A percentile compares a stretch with the other conserved stretches of the same genome.
These are phyloP conservation scores for Urocolius indicus DNA, from an alignment of 2,113 vertebrate genomes.

Conservation along the genomic window DNA sequence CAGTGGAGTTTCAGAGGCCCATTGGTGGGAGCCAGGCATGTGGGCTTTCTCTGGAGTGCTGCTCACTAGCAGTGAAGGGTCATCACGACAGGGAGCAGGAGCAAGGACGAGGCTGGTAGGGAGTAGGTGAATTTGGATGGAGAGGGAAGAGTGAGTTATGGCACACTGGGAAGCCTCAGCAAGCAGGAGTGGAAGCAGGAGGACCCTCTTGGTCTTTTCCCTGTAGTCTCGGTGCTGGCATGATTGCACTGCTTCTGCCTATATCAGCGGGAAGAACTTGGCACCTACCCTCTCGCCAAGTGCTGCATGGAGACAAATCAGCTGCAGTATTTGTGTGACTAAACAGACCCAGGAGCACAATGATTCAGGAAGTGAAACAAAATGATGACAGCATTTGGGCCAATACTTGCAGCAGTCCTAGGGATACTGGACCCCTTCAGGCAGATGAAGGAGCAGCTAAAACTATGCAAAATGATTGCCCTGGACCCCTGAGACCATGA, in stretches of 20 bases:
- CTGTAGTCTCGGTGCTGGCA: not conserved
- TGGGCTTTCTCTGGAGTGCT: not conserved
- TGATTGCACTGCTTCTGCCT: not conserved
- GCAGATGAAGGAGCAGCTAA: not conserved
- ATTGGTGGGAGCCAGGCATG: fast-evolving
- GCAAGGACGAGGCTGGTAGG: not conserved
- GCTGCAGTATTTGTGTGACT: slow-evolving; percentile 36
- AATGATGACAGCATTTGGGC: not conserved
- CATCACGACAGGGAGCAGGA: not conserved
- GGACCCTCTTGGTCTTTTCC: not conserved
- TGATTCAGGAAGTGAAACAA: slow-evolving; percentile 42
- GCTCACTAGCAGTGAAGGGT: not conserved
- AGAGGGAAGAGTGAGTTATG: not conserved
- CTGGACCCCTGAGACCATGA: not conserved
- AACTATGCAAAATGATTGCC: not conserved
- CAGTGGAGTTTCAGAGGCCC: not conserved
- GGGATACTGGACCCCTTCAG: not conserved
- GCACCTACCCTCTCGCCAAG: slow-evolving; percentile 5
- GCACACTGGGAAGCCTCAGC: not conserved
- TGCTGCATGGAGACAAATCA: slow-evolving; percentile 2
- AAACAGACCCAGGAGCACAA: slow-evolving; percentile 59
- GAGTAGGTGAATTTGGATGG: not conserved
- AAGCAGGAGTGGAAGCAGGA: not conserved
- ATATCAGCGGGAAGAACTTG: slow-evolving; percentile 9
- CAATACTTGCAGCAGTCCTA: not conserved